These are phyloP conservation scores for Labia minor DNA, from an alignment of 2,888 invertebrate genomes.

Conservation along the genomic window DNA sequence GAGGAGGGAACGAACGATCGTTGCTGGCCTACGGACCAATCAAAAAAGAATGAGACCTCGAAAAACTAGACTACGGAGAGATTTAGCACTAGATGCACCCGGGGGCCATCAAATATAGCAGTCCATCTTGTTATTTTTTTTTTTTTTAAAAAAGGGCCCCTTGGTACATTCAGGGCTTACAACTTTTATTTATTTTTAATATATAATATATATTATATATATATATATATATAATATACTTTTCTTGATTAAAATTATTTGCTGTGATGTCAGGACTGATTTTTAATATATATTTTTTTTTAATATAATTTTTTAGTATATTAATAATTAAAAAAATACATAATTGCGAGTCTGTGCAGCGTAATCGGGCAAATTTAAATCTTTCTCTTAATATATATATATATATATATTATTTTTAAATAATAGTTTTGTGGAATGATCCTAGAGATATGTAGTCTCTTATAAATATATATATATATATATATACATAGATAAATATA, in stretches of 20 bases:
- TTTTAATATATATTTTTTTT: no score
- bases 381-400: slow-evolving; percentile 1
- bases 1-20: not conserved
- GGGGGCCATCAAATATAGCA: no score
- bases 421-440: not conserved
- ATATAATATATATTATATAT: no score
- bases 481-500: no score
- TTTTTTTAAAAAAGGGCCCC: not conserved
- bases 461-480: not conserved
- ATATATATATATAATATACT: not conserved
- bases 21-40: not conserved
- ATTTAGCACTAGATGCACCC: not conserved
- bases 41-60: not conserved
- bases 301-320: not conserved
- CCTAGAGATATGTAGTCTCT: slow-evolving; percentile 13
- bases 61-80: not conserved
- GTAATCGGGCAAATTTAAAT: not conserved
- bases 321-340: slow-evolving; percentile 1
- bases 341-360: slow-evolving; percentile 13
- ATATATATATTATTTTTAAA: not conserved
- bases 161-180: not conserved
- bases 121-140: no score
- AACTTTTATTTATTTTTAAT: not conserved
- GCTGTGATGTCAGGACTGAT: slow-evolving; percentile 5
- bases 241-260: not conserved